phyloP scores from a whole-genome alignment of 2,888 invertebrate species.

The Idaea aversata region DNA sequence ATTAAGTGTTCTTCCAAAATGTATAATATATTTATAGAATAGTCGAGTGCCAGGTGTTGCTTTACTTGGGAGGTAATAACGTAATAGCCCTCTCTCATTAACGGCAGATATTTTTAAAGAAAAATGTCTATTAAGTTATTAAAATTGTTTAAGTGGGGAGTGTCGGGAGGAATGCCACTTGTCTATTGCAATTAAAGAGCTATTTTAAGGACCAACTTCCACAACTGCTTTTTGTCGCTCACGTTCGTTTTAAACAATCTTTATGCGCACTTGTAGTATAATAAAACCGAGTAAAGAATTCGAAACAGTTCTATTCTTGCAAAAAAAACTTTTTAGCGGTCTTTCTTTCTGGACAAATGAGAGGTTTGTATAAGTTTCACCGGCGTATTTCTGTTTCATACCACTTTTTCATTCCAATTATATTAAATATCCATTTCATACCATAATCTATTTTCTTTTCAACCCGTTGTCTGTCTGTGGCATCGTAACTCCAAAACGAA shows the following conservation, averaged over 20 bases:
- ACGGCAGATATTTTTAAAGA: conserved; percentile 46
- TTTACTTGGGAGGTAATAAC: conserved; percentile 52
- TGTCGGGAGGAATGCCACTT: conserved; percentile 21
- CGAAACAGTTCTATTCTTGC: no score
- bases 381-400: no score
- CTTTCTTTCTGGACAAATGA: no score
- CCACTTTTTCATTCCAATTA: no score
- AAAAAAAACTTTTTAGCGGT: no score
- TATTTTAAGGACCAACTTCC: conserved; percentile 15
- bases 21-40: conserved; percentile 75
- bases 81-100: conserved; percentile 62
- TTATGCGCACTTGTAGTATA: not conserved
- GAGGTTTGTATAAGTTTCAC: no score
- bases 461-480: no score
- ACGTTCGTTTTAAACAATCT: not conserved
- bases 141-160: conserved; percentile 21
- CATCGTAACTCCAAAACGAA: not conserved
- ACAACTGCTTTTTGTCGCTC: conserved; percentile 4
- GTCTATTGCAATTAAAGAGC: conserved; percentile 5
- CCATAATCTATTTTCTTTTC: no score
- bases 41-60: conserved; percentile 64
- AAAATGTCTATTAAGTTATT: conserved; percentile 33
- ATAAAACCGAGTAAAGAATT: not conserved
- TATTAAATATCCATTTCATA: no score
- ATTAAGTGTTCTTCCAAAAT: conserved; percentile 68